Evolutionary conservation across 1,140 invertebrate species (phyloP).

Genomic region (Eurosta solidaginis): DNA sequence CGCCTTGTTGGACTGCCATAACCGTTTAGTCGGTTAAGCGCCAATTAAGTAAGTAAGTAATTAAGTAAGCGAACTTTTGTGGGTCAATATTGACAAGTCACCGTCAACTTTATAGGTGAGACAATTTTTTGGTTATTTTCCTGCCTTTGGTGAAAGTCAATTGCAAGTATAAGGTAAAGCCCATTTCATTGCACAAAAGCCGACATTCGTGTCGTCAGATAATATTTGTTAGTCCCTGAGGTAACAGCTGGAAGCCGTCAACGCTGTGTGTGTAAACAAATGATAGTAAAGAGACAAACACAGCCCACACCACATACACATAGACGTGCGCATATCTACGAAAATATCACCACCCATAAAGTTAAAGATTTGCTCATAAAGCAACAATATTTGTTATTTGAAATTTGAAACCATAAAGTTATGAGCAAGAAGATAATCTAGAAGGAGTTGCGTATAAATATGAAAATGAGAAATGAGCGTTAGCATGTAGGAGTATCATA

Average conservation of each 20-base stretch:
- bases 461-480: not conserved
- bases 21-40: no score
- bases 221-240: not conserved
- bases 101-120: not conserved
- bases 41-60: no score
- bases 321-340: no score
- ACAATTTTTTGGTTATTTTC: not conserved
- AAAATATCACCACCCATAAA: not conserved
- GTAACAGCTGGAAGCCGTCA: not conserved
- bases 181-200: not conserved
- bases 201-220: slow-evolving; percentile 10
- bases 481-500: not conserved
- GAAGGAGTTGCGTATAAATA: no score
- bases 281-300: not conserved
- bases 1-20: no score
- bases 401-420: slow-evolving; percentile 20
- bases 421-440: no score
- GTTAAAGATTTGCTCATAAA: not conserved
- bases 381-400: slow-evolving; percentile 22
- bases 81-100: slow-evolving; percentile 3
- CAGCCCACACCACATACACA: not conserved
- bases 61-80: no score
- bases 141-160: not conserved
- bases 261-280: not conserved
- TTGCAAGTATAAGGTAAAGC: slow-evolving; percentile 7